phyloP scores from a whole-genome alignment of 2,888 invertebrate genomes.

The Tachina lurida region DNA sequence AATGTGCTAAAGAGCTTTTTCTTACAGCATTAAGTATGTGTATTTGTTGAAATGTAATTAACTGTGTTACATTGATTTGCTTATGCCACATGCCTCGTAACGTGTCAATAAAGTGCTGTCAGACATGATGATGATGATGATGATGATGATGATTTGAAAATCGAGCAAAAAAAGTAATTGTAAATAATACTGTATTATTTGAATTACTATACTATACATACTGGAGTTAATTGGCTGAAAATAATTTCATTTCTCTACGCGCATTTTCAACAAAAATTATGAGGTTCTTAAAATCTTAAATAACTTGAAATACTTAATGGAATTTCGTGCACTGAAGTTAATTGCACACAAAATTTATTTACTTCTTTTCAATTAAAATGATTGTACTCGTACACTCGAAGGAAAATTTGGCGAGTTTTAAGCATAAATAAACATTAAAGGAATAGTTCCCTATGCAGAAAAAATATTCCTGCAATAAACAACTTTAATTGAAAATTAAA shows the following conservation, averaged over 20 bases:
- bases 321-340: conserved; percentile 23
- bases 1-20: conserved; percentile 53
- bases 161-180: neutral
- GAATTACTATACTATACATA: neutral
- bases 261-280: conserved; percentile 32
- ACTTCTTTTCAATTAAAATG: conserved; percentile 13
- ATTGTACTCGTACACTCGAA: conserved; percentile 38
- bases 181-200: conserved; percentile 6
- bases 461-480: too few species aligned
- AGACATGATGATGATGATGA: neutral
- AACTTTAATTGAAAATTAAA: too few species aligned
- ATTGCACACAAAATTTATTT: conserved; percentile 22
- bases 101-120: conserved; percentile 1
- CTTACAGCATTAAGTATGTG: conserved; percentile 19
- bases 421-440: neutral
- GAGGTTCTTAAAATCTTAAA: conserved; percentile 57
- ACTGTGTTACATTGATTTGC: conserved; percentile 56
- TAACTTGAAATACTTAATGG: conserved; percentile 52
- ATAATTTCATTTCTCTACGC: conserved; percentile 27
- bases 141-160: conserved; percentile 17
- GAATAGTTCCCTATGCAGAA: too few species aligned
- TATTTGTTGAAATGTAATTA: conserved; percentile 65
- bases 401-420: neutral
- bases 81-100: conserved; percentile 11
- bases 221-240: conserved; percentile 49